Evolutionary conservation across 2,113 vertebrate genomes (phyloP), one percentile per base, ranked within the genome.

Genomic region (Sardina pilchardus): DNA sequence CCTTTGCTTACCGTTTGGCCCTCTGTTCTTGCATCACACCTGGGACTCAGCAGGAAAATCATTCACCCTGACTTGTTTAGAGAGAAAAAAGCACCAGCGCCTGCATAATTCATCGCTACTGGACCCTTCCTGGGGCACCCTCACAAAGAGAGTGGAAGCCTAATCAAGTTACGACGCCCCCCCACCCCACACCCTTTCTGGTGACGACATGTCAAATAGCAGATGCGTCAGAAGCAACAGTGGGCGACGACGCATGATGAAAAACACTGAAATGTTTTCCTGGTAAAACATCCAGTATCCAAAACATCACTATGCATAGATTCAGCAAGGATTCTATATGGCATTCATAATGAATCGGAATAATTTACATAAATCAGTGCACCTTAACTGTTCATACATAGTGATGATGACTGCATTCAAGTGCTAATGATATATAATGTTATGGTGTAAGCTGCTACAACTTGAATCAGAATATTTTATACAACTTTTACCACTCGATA

Each of bases 1-100:
- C 71, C 71, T 78, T 78, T 78, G 71, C 71, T 78, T 78, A 78
- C 71, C 26, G 34, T 78, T 42, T 78, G 71, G 16, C 16, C 16
- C 30, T 34, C 30, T 78, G 71, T 17, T 78, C 71, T 78, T 78
- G 71, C 71, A 36, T 78, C 71, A 78, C 71, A 36, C 39, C 0
- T 4, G 21, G 39, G 30, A 1, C 71, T 36, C 71, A 78, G 71
- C 3, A 78, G 71, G 10, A 78, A 34, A 78, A 78, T 78, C 30
- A 36, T 78, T 78, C 67, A 36, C 71, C 36, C 3, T 14, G 26
- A 78, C 30, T 78, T 78, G 71, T 78, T 78, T 34, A 36, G 71
- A 34, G 14, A 34, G 71, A 34, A 78, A 78, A 39, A 78, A 34
- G 71, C 9, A 78, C 12, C 71, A 78, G 30, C 71, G 19, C 34